A percentile compares a stretch with the other conserved stretches of the same genome.
Evolutionary conservation across 2,113 vertebrate genomes (phyloP).

Genomic region (Charadrius vociferus): DNA sequence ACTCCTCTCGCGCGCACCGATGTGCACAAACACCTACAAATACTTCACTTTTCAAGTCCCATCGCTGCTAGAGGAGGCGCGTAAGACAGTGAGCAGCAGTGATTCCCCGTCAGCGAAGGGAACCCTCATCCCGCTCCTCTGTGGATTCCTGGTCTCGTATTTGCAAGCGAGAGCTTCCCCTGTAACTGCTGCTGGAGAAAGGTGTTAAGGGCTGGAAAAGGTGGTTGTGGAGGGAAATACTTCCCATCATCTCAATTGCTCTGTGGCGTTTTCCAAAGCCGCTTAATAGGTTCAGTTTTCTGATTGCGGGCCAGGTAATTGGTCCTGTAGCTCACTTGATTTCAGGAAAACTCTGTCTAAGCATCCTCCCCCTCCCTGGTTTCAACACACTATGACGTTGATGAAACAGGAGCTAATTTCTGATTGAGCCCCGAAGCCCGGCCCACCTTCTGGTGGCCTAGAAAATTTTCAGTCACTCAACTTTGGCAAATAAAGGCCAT

Average conservation of each 20-base stretch:
- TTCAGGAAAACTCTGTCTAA: not conserved
- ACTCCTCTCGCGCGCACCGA: not conserved
- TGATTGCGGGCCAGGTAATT: not conserved
- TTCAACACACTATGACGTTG: accelerated
- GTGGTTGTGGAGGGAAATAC: not conserved
- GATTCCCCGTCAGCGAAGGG: not conserved
- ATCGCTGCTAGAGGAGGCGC: accelerated
- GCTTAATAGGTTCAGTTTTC: not conserved
- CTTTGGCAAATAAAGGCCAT: not conserved
- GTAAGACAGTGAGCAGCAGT: not conserved
- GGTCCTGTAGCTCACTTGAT: accelerated
- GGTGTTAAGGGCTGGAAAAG: not conserved
- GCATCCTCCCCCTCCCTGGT: not conserved
- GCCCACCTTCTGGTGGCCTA: not conserved
- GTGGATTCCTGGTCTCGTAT: accelerated
- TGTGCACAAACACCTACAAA: accelerated
- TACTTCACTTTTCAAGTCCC: not conserved
- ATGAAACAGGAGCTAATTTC: not conserved
- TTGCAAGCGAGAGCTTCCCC: not conserved
- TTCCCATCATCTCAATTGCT: accelerated
- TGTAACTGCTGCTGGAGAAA: not conserved
- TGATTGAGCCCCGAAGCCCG: not conserved
- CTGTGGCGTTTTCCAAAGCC: not conserved
- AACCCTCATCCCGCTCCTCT: not conserved
- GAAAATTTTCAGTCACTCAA: not conserved